Conservation (phyloP, 2,113 vertebrate species). For the Pangasianodon hypophthalmus region DNA sequence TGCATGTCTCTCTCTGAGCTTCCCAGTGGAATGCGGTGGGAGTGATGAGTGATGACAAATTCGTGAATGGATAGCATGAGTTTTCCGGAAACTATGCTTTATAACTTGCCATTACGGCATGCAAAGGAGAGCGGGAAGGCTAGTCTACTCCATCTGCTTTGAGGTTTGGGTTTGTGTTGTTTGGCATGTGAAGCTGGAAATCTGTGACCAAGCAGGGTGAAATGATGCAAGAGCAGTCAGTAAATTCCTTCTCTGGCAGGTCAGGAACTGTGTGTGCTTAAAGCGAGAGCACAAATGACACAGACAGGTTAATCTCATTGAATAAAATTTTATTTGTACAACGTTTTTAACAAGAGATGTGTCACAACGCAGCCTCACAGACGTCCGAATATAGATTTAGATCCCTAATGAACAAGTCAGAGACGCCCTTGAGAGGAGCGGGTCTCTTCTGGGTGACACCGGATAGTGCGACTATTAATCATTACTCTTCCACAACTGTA, state of each 20-base stretch:
- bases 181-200: background rate
- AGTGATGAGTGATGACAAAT: slow-evolving; percentile 3
- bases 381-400: background rate
- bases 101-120: background rate
- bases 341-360: background rate
- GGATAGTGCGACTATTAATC: too few species aligned
- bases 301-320: background rate
- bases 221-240: too few species aligned
- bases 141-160: background rate
- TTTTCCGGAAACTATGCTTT: background rate
- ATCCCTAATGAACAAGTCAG: background rate
- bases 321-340: background rate
- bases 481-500: too few species aligned
- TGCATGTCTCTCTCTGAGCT: background rate
- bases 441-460: too few species aligned
- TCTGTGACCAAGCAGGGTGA: background rate
- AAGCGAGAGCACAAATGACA: background rate
- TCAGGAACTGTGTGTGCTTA: too few species aligned
- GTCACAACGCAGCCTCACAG: background rate
- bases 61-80: background rate
- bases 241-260: background rate
- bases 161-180: background rate
- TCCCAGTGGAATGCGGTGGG: slow-evolving; percentile 19
- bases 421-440: too few species aligned
- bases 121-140: background rate